These are phyloP conservation scores for Trypoxylon attenuatum DNA, from an alignment of 2,888 invertebrate species.

Conservation along the genomic window DNA sequence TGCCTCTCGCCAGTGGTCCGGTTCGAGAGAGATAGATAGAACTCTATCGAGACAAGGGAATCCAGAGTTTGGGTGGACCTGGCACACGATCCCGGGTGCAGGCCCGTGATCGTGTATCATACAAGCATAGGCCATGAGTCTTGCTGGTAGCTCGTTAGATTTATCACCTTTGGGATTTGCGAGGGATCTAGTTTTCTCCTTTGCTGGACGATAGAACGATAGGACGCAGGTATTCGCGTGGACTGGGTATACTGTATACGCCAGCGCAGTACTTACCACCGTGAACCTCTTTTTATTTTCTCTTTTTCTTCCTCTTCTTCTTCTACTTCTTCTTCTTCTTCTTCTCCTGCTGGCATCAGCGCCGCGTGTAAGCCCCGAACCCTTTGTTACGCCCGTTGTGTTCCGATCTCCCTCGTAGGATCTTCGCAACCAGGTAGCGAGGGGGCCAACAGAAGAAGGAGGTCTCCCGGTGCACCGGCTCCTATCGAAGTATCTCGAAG, in stretches of 20 bases:
- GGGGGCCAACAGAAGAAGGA: slow-evolving; percentile 29
- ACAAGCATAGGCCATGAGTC: slow-evolving; percentile 53
- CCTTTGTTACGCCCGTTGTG: slow-evolving; percentile 70
- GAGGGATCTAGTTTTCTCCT: slow-evolving; percentile 64
- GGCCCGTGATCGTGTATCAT: slow-evolving; percentile 66
- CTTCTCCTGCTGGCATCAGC: slow-evolving; percentile 25
- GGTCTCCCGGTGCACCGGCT: slow-evolving; percentile 32
- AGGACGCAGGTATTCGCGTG: slow-evolving; percentile 22
- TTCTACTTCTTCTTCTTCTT: slow-evolving; percentile 1
- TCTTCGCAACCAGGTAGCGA: slow-evolving; percentile 56
- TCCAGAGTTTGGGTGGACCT: too few species aligned
- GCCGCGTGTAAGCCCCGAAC: slow-evolving; percentile 52
- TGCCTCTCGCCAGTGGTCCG: neutral
- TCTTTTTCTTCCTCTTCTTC: too few species aligned
- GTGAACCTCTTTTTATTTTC: too few species aligned
- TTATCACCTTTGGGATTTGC: slow-evolving; percentile 63
- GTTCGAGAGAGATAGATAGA: too few species aligned
- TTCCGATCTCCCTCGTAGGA: slow-evolving; percentile 64
- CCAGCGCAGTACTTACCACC: slow-evolving; percentile 40
- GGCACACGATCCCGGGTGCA: slow-evolving; percentile 35
- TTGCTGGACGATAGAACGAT: slow-evolving; percentile 40
- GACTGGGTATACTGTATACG: slow-evolving; percentile 17
- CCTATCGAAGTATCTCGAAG: slow-evolving; percentile 64
- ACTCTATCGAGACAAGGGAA: neutral
- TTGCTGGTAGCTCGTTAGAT: slow-evolving; percentile 63